These are phyloP conservation scores for Hydriomena furcata DNA, from an alignment of 2,888 invertebrate species.

Conservation along the genomic window DNA sequence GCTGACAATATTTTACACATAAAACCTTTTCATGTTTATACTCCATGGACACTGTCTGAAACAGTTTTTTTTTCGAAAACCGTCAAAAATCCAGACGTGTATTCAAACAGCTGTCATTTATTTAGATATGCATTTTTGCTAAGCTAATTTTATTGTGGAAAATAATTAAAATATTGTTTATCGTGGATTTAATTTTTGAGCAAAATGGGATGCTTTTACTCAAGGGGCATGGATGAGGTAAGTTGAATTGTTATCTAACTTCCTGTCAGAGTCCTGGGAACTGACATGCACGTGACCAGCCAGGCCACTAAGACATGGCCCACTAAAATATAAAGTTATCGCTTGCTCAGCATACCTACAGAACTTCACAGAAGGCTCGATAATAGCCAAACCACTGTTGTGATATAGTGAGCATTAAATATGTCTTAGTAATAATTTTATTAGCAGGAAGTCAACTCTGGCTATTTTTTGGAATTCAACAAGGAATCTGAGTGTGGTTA, in stretches of 20 bases:
- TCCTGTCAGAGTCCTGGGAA: background rate
- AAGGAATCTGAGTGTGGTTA: no score
- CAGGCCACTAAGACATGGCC: background rate
- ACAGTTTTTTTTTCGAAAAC: conserved; percentile 49
- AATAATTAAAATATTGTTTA: conserved; percentile 52
- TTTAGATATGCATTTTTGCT: conserved; percentile 75
- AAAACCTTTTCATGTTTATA: background rate
- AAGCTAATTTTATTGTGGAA: conserved; percentile 54
- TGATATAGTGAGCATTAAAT: no score
- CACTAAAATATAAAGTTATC: no score
- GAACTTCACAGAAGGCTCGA: no score
- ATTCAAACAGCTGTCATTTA: conserved; percentile 68
- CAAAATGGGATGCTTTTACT: conserved; percentile 73
- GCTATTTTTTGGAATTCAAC: no score
- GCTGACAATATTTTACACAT: background rate
- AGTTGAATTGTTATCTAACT: conserved; percentile 27
- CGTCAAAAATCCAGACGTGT: conserved; percentile 69
- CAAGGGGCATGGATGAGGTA: conserved; percentile 59
- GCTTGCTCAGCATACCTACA: no score
- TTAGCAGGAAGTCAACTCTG: no score
- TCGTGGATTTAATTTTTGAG: conserved; percentile 39
- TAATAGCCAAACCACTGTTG: no score
- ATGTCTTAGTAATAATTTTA: no score
- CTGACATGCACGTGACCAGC: background rate
- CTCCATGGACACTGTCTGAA: conserved; percentile 39